These are phyloP conservation scores for Drosophila sordidula DNA, from an alignment of 2,888 invertebrate genomes.

Conservation along the genomic window DNA sequence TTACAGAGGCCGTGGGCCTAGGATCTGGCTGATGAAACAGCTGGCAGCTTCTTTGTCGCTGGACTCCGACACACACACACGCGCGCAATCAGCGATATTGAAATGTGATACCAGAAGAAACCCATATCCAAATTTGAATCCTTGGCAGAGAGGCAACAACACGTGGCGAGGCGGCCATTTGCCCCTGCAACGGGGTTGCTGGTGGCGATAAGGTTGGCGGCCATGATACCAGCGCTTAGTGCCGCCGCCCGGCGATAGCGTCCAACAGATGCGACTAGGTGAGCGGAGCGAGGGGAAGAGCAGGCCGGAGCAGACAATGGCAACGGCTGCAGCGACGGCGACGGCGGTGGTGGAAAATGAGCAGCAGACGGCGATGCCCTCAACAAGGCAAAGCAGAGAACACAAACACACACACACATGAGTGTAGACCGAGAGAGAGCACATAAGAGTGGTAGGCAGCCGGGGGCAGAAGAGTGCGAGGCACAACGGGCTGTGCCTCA, in stretches of 20 bases:
- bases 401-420: slow-evolving; percentile 38
- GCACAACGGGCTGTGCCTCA: slow-evolving; percentile 52
- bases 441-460: background rate
- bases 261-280: slow-evolving; percentile 45
- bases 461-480: slow-evolving; percentile 17
- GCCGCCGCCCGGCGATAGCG: slow-evolving; percentile 58
- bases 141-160: slow-evolving; percentile 41
- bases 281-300: background rate
- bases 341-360: slow-evolving; percentile 65
- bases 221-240: slow-evolving; percentile 71
- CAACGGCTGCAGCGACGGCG: slow-evolving; percentile 26
- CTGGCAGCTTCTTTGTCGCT: slow-evolving; percentile 7
- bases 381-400: slow-evolving; percentile 47
- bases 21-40: background rate
- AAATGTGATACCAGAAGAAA: slow-evolving; percentile 54
- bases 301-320: slow-evolving; percentile 64
- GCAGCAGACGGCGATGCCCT: slow-evolving; percentile 56
- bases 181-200: slow-evolving; percentile 47
- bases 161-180: slow-evolving; percentile 54
- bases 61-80: slow-evolving; percentile 43
- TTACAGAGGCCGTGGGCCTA: background rate
- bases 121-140: slow-evolving; percentile 43
- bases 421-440: slow-evolving; percentile 14
- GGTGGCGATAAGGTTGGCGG: slow-evolving; percentile 62
- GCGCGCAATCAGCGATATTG: slow-evolving; percentile 57